These are phyloP conservation scores for Candidula unifasciata DNA, from an alignment of 2,888 invertebrate genomes.

Conservation along the genomic window DNA sequence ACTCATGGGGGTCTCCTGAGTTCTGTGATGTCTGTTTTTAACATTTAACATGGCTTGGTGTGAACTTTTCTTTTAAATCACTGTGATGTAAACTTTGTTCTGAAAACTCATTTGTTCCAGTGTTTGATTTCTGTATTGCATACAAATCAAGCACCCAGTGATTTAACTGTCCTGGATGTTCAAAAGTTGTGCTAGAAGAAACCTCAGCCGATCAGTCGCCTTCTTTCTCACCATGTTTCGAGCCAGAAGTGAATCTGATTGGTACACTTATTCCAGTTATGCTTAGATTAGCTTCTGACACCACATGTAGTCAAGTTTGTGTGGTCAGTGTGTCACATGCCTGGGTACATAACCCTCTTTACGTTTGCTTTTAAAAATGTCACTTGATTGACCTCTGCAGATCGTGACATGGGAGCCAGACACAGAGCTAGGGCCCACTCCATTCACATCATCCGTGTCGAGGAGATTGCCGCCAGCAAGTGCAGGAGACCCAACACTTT, in stretches of 20 bases:
- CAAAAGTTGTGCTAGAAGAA: slow-evolving; percentile 31
- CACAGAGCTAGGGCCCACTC: slow-evolving; percentile 98
- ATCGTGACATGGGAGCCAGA: slow-evolving; percentile 98
- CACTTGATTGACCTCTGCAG: slow-evolving; percentile 62
- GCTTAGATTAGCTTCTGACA: too few species aligned
- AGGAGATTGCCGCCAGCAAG: slow-evolving; percentile 90
- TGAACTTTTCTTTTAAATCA: too few species aligned
- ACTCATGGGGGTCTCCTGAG: too few species aligned
- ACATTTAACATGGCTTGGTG: too few species aligned
- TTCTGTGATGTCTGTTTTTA: too few species aligned
- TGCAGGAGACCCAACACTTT: slow-evolving; percentile 96
- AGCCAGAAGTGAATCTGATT: slow-evolving; percentile 47
- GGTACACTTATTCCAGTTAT: not conserved
- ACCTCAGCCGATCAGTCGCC: slow-evolving; percentile 47
- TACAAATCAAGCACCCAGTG: slow-evolving; percentile 30
- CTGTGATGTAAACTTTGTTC: too few species aligned
- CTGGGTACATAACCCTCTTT: too few species aligned
- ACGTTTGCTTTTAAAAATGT: too few species aligned
- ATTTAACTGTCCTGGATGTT: slow-evolving; percentile 19
- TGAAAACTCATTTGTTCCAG: too few species aligned
- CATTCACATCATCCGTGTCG: slow-evolving; percentile 98
- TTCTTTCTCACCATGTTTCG: slow-evolving; percentile 35
- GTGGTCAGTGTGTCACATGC: too few species aligned
- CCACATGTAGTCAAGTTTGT: too few species aligned
- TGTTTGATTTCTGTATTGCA: not conserved